Percentiles rank a stretch among this genome's conserved stretches.
Evolutionary conservation across 2,113 vertebrate species (phyloP).

Genomic region (Pygoscelis antarcticus): DNA sequence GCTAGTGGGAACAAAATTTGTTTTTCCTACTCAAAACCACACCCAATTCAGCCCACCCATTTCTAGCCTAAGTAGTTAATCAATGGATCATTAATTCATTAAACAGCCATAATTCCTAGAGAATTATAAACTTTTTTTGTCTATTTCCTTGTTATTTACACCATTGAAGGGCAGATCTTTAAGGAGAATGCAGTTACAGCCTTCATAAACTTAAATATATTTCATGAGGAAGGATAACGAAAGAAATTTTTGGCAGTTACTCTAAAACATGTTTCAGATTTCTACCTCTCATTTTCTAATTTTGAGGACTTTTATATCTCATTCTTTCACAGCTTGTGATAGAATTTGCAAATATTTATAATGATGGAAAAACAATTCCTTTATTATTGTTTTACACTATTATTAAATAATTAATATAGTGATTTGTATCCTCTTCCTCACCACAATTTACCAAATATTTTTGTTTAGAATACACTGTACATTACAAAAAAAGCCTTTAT

Average conservation of each 20-base stretch:
- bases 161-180: not conserved
- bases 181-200: not conserved
- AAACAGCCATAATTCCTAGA: not conserved
- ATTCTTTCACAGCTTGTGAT: not conserved
- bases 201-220: not conserved
- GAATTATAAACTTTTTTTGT: not conserved
- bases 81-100: not conserved
- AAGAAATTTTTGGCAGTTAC: not conserved
- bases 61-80: not conserved
- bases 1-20: not conserved
- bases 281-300: not conserved
- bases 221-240: not conserved
- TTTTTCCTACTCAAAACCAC: not conserved
- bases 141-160: not conserved
- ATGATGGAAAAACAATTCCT: not conserved
- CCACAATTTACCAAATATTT: not conserved
- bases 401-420: not conserved
- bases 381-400: not conserved
- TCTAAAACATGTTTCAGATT: not conserved
- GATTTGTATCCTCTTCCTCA: not conserved
- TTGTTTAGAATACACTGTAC: not conserved
- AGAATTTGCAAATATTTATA: not conserved
- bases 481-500: not conserved
- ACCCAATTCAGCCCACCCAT: not conserved
- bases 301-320: not conserved